Evolutionary conservation across 2,113 vertebrate genomes (phyloP).

Genomic region (Chaetorhynchus papuensis): DNA sequence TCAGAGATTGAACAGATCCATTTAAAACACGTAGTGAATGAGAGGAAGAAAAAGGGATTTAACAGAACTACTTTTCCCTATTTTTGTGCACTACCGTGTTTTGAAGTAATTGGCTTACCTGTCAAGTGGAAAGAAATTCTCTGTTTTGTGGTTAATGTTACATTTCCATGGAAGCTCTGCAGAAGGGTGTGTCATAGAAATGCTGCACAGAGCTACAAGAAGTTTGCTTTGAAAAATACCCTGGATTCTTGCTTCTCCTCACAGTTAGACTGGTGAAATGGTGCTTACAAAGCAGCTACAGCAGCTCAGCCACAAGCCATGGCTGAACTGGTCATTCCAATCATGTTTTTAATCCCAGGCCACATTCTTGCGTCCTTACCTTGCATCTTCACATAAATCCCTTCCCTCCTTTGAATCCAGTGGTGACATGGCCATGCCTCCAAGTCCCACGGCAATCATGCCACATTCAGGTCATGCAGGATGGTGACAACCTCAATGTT

Average conservation of each 20-base stretch:
- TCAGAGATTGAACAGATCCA: background rate
- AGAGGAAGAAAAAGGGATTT: background rate
- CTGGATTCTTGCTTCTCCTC: background rate
- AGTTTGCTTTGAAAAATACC: background rate
- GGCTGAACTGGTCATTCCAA: background rate
- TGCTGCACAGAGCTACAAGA: background rate
- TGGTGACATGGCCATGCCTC: background rate
- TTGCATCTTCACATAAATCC: background rate
- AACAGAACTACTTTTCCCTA: background rate
- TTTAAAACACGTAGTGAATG: background rate
- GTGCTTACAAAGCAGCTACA: background rate
- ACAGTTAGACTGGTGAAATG: background rate
- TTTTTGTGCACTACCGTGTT: background rate
- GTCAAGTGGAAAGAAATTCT: background rate
- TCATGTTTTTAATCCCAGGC: background rate
- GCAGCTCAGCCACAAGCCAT: background rate
- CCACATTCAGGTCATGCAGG: background rate
- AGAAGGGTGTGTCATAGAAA: background rate
- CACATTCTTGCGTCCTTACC: background rate
- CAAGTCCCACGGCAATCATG: accelerated
- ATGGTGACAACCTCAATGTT: background rate
- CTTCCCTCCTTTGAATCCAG: background rate
- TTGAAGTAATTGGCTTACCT: background rate
- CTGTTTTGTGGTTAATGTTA: background rate
- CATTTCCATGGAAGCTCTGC: background rate